Base-by-base conservation (phyloP, 2,888 invertebrate species). In the Agrotis ipsilon region DNA sequence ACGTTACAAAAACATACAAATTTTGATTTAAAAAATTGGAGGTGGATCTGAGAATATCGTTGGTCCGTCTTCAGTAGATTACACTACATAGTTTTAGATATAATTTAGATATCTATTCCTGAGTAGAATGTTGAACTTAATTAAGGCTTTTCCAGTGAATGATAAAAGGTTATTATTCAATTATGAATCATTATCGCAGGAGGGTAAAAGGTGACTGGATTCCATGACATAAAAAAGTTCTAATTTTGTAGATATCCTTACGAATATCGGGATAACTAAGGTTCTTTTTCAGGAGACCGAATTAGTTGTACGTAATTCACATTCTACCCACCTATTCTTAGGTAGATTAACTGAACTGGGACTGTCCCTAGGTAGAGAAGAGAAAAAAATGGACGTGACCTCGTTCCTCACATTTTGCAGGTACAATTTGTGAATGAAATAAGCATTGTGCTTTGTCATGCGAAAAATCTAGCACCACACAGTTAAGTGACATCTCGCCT, bases 231-330 rank as follows among this genome's bases (percentile, higher is more conserved):
- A 39, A 2, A 39, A 39, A 2, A 39, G 39, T 39, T 39, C 11
- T 39, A 39, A 11, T 39, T 39, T 11, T 1, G 9, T 11, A 39
- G 39, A 39, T 11, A 11, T 39, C 39, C 39, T 2, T 1, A 11
- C 1, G 3, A 27, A 49, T 5, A 13, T 14, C 18, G 9, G 24
- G 14, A 48, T 13, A 16, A 51, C 9, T 9, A n/a, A 1, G 2
- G 11, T 39, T 39, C 6, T 0, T 7, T 3, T 54, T 32, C 13
- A 4, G 13, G 11, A n/a, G 9, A 49, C 11, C 11, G 11, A 39
- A 0, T 24, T 14, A 14, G 5, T 18, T 43, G 0, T 6, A 3
- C n/a, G n/a, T n/a, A n/a, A 19, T 51, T 1, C 0, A n/a, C n/a
- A 46, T 19, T 52, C 18, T 21, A 27, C 11, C 2, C 3, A 19